Base-by-base conservation (phyloP, 2,888 invertebrate genomes). In the Trachelus iudaicus region DNA sequence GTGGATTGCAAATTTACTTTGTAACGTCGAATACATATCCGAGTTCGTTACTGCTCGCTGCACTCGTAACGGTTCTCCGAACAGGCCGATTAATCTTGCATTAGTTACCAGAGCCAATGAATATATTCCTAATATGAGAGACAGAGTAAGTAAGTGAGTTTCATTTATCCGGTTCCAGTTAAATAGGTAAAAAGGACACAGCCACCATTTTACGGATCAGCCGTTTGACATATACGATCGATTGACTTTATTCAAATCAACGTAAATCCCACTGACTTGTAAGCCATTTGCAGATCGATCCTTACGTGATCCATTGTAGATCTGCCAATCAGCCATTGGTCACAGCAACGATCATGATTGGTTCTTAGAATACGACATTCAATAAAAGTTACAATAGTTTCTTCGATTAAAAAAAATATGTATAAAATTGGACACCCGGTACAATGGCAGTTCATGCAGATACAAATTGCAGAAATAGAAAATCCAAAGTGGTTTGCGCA, bases 291-390 rank as follows among this genome's bases (percentile, higher is more conserved):
- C 71, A 71, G 71, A 71, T 71, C 31, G 33, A 34, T 71, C 71
- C 15, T 33, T 34, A 34, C 31, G 71, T 71, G 71, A 71, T 71
- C 34, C 71, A 31, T 71, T 71, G 71, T 71, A 31, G 31, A 34
- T 71, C 31, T 71, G 71, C 71, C 71, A 31, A 71, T 71, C 71
- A 71, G 71, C 23, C 31, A 71, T 71, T 31, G 71, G 71, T 71
- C 71, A 71, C 34, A 23, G 56, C 23, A 56, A 56, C 56, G 56
- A 56, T 56, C 56, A 56, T 0, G 56, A 56, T 23, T 23, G 56
- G 56, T 56, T 56, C 23, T 9, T 23, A 56, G 56, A 23, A 56
- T 23, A 56, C 56, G 23, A 56, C 23, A 23, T 23, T 56, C 23
- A 2, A 56, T 56, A 56, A 23, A 23, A 15, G 23, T 56, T 2